Evolutionary conservation across 2,797 vertebrate genomes (phyloP), one percentile per base, ranked within the genome.

Genomic region (Decapterus maruadsi): DNA sequence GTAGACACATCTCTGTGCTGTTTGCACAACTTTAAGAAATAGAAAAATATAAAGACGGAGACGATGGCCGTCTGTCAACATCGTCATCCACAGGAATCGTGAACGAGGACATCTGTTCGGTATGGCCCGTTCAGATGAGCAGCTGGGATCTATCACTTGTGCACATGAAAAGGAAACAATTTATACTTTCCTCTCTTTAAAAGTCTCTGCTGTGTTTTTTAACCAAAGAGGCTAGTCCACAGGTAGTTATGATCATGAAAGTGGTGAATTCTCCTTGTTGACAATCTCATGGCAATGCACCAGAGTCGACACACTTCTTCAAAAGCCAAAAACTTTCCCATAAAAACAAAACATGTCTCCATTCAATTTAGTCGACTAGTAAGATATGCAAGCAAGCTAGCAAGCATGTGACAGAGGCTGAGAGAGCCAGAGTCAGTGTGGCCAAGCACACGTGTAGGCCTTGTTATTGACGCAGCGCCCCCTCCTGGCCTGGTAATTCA

Each of bases 21-120:
- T 12, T n/a, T 36, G 36, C 20, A 4, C 29, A 14, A 42, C n/a
- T 66, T 22, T 66, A 10, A 59, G 20, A 59, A 50, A 70, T 20
- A 20, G 56, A 8, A 60, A 6, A 12, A 59, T 19, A 20, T 8
- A 20, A 4, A 2, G 34, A 66, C 4, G 3, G 71, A 58, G 36
- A 58, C 9, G 34, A 66, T 8, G 45, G 19, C 54, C 34, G 4
- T 65, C 20, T 42, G n/a, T 29, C 9, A 19, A 29, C 45, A 29
- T 26, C 22, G 26, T 16, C 26, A 56, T 68, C 38, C 16, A n/a
- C 58, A 55, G 3, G 4, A 36, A 34, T 36, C 40, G 56, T 55
- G 9, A 19, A 72, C 48, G 19, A 56, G 57, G 48, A 56, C 76
- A 67, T 67, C 62, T 67, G 62, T 68, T 78, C 19, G 5, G 31